phyloP scores from a whole-genome alignment of 2,113 vertebrate genomes.

The Turnix velox region DNA sequence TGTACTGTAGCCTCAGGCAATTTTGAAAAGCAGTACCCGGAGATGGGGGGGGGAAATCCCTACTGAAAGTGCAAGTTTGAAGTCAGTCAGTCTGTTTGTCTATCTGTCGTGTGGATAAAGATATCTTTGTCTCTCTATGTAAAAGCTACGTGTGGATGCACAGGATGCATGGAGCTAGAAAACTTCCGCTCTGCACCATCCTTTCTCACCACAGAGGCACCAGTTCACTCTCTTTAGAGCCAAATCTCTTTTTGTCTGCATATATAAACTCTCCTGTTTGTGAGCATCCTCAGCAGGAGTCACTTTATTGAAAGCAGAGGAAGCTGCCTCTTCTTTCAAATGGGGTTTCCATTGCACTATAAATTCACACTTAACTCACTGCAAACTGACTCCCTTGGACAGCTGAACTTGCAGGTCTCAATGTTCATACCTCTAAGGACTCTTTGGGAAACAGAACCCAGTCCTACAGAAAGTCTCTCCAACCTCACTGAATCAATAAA shows the following conservation, averaged over 20 bases:
- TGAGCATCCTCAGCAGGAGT: slow-evolving; percentile 61
- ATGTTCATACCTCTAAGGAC: neutral
- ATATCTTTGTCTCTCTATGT: slow-evolving; percentile 72
- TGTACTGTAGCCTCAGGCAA: slow-evolving; percentile 94
- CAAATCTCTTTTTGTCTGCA: slow-evolving; percentile 56
- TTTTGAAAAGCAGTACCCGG: slow-evolving; percentile 95
- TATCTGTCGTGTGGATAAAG: slow-evolving; percentile 66
- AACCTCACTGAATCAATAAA: neutral
- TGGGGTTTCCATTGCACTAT: neutral
- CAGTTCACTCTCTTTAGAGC: slow-evolving; percentile 53
- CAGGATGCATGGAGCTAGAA: slow-evolving; percentile 49
- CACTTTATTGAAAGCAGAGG: neutral
- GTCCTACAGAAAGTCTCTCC: neutral
- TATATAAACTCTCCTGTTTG: slow-evolving; percentile 14
- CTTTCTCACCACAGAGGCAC: slow-evolving; percentile 8
- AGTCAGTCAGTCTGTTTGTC: slow-evolving; percentile 78
- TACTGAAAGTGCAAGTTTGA: slow-evolving; percentile 78
- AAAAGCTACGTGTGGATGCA: slow-evolving; percentile 55
- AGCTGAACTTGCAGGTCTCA: neutral
- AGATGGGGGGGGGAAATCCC: slow-evolving; percentile 71
- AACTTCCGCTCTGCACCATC: slow-evolving; percentile 52
- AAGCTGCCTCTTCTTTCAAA: neutral
- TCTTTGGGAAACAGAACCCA: neutral
- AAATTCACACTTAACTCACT: neutral
- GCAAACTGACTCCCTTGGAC: neutral